Evolutionary conservation across 1,140 invertebrate species (phyloP).

Genomic region (Schlechtendalia chinensis): DNA sequence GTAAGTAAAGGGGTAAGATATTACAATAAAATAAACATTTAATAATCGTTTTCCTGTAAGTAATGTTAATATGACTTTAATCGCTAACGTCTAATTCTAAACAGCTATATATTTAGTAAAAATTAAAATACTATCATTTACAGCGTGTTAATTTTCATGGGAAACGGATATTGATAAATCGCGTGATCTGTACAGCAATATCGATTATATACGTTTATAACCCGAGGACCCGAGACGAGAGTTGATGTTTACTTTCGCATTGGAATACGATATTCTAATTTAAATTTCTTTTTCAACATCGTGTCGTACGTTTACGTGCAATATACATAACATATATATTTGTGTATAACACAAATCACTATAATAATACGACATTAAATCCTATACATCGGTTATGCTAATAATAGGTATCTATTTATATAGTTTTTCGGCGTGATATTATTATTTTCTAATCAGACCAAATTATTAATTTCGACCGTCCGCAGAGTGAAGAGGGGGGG

Average conservation of each 20-base stretch:
- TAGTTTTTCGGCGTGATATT: no score
- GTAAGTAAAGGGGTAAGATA: no score
- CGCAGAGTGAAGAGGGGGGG: no score
- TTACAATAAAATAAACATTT: not conserved
- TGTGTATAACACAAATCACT: no score
- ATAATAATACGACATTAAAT: no score
- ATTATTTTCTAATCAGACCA: no score
- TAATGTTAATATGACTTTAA: not conserved
- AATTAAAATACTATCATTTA: not conserved
- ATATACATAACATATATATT: not conserved
- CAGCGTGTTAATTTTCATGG: not conserved
- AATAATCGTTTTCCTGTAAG: not conserved
- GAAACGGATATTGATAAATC: slow-evolving; percentile 30
- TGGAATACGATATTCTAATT: not conserved
- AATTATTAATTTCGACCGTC: no score
- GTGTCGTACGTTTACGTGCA: no score
- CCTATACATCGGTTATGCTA: no score
- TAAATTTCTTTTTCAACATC: slow-evolving; percentile 4
- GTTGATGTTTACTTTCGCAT: not conserved
- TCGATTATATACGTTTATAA: not conserved
- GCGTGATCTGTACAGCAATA: no score
- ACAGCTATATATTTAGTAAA: no score
- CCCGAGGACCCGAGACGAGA: not conserved
- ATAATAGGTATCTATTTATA: no score
- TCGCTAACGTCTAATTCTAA: not conserved